A percentile compares a stretch with the other conserved stretches of the same genome.
phyloP scores from a whole-genome alignment of 2,113 vertebrate species.

The Rhinichthys klamathensis region DNA sequence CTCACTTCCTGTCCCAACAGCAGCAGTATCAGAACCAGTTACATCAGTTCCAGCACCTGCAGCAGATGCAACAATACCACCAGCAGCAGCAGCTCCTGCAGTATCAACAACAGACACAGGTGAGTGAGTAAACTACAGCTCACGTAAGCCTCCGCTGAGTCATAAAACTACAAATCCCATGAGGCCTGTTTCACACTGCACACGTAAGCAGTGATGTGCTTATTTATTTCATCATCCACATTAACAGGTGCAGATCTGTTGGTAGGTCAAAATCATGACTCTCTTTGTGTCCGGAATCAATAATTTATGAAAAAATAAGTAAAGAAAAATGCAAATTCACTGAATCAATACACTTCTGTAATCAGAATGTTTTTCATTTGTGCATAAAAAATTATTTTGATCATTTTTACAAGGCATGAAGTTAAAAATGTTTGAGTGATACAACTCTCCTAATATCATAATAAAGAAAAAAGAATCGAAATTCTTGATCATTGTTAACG shows the following conservation, averaged over 20 bases:
- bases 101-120: slow-evolving; percentile 80
- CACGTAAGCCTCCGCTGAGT: neutral
- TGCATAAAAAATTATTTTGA: neutral
- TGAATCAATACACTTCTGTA: neutral
- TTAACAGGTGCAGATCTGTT: neutral
- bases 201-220: neutral
- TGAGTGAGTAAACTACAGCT: slow-evolving; percentile 47
- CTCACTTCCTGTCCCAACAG: slow-evolving; percentile 74
- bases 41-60: slow-evolving; percentile 81
- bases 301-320: neutral
- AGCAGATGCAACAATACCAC: slow-evolving; percentile 82
- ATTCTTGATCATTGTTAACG: neutral
- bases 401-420: neutral
- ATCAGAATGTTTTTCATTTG: neutral
- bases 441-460: too few relatives aligned
- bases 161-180: neutral
- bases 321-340: neutral
- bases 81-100: slow-evolving; percentile 81
- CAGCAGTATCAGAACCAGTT: slow-evolving; percentile 76
- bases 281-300: neutral
- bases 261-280: neutral
- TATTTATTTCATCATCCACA: neutral
- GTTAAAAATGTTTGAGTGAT: neutral
- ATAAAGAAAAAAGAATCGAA: too few relatives aligned
- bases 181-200: neutral